A percentile compares a stretch with the other conserved stretches of the same genome.
These are phyloP conservation scores for Drosophila athabasca DNA, from an alignment of 1,140 invertebrate species.

Conservation along the genomic window DNA sequence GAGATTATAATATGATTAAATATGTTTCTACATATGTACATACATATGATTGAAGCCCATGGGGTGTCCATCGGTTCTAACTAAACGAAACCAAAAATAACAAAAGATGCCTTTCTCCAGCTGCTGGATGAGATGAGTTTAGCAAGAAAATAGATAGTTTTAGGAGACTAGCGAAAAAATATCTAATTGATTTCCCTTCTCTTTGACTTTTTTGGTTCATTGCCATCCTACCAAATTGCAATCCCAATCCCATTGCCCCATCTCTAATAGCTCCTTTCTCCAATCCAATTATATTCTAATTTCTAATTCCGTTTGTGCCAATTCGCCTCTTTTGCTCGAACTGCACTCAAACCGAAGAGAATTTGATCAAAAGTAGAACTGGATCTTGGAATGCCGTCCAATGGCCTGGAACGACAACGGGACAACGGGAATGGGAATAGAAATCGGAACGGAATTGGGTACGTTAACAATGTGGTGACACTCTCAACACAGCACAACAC, in stretches of 20 bases:
- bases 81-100: too few species aligned
- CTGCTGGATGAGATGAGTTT: not conserved
- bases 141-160: too few species aligned
- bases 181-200: not conserved
- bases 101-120: not conserved
- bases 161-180: not conserved
- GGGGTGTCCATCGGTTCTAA: too few species aligned
- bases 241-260: constrained; percentile 20
- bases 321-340: not conserved
- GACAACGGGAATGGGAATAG: constrained; percentile 18
- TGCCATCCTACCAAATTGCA: not conserved
- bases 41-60: too few species aligned
- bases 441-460: not conserved
- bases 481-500: too few species aligned
- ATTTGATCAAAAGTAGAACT: constrained; percentile 1
- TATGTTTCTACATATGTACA: too few species aligned
- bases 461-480: constrained; percentile 1
- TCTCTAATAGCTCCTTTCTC: constrained; percentile 32
- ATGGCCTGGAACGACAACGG: constrained; percentile 28
- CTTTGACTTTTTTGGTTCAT: not conserved
- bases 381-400: not conserved
- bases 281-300: not conserved
- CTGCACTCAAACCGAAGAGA: constrained; percentile 4
- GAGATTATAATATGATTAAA: too few species aligned
- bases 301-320: constrained; percentile 9